Percentiles rank a stretch among this genome's conserved stretches.
These are phyloP conservation scores for Eledona agricola DNA, from an alignment of 2,888 invertebrate genomes.

Conservation along the genomic window DNA sequence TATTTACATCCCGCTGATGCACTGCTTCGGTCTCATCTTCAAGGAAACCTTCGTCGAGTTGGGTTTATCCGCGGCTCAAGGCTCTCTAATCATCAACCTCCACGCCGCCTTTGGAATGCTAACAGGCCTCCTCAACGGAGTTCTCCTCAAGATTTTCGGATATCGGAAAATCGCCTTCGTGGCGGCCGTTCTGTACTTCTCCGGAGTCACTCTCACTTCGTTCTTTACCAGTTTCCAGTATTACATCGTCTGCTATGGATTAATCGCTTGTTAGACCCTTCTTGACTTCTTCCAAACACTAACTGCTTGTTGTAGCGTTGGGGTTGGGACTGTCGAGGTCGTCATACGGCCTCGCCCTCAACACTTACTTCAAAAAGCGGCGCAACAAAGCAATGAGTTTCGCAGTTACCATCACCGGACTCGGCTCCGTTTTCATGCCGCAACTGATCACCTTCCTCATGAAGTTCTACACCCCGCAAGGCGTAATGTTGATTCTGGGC, in stretches of 20 bases:
- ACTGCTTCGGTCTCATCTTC: constrained; percentile 73
- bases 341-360: constrained; percentile 70
- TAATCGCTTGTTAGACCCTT: constrained; percentile 77
- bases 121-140: constrained; percentile 72
- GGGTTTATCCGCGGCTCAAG: constrained; percentile 69
- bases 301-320: constrained; percentile 66
- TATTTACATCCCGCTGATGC: constrained; percentile 48
- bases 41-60: constrained; percentile 69
- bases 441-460: constrained; percentile 68
- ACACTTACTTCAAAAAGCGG: constrained; percentile 71
- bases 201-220: constrained; percentile 69
- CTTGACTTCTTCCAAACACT: too few relatives aligned
- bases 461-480: constrained; percentile 67
- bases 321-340: constrained; percentile 70
- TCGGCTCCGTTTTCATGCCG: constrained; percentile 74
- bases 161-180: constrained; percentile 6
- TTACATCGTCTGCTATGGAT: constrained; percentile 72
- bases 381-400: constrained; percentile 70
- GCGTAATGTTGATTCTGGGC: constrained; percentile 70
- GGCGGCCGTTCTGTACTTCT: constrained; percentile 4
- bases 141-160: constrained; percentile 64
- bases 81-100: constrained; percentile 71
- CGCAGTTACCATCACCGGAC: constrained; percentile 71
- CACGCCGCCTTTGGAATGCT: constrained; percentile 76
- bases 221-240: constrained; percentile 66